Evolutionary conservation across 2,113 vertebrate genomes (phyloP), one percentile per base, ranked within the genome.

Genomic region (Chaetodon trifascialis): DNA sequence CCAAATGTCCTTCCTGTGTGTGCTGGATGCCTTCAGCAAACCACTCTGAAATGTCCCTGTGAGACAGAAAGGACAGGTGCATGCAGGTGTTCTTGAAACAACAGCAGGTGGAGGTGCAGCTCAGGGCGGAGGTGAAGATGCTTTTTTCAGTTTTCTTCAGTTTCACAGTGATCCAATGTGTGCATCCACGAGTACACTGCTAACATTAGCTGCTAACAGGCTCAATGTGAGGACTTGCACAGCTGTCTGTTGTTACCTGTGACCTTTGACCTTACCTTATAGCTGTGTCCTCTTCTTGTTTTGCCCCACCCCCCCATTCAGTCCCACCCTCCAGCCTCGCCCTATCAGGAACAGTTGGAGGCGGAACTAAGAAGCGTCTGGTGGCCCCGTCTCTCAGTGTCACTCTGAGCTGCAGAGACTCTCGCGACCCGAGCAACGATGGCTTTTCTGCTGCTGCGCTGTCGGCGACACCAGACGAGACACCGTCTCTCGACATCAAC

Each of bases 401-500:
- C 34, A 92, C 76, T 0, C 87, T 96, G 87, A 93, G 90, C 36
- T 55, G 51, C 25, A 25, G 51, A 14, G 74, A 85, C 78, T 89
- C 86, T 8, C 71, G 42, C 0, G 80, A 94, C 14, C 54, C 84
- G 0, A 89, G 65, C 49, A 34, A 6, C 2, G 91, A 93, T 9
- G 87, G 84, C 23, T 91, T 93, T 67, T 55, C 90, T 0, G 76
- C 90, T 0, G 93, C 87, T 0, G 92, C 81, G 1, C 83, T 92
- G 63, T 93, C 86, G 0, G 83, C 69, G 0, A 82, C 85, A 1
- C 91, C 21, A 0, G 93, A 93, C 1, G 93, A 94, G 0, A 90
- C 87, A 11, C 94, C 58, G 0, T 94, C 95, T 0, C 79, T 95
- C 2, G 95, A 97, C 88, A 93, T 97, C 70, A 92, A 97, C 70